These are phyloP conservation scores for Naja naja DNA, from an alignment of 2,113 vertebrate species.

Conservation along the genomic window DNA sequence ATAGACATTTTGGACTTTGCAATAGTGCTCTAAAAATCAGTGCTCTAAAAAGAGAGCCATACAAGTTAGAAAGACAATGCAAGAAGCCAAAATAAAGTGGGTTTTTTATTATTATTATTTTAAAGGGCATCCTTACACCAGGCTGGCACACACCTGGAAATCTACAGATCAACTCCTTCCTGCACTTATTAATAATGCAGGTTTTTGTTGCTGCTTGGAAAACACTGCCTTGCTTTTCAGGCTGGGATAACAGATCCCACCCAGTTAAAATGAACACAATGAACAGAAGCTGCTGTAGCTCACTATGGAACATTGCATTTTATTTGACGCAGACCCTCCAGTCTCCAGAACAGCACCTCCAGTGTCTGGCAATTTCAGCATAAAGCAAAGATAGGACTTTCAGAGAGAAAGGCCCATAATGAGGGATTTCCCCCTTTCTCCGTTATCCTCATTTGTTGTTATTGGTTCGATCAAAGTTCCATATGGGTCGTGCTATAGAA, in stretches of 20 bases:
- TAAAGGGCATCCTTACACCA: neutral
- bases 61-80: neutral
- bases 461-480: conserved; percentile 56
- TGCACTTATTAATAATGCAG: neutral
- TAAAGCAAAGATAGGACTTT: neutral
- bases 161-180: neutral
- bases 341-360: neutral
- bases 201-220: neutral
- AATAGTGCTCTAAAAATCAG: neutral
- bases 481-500: conserved; percentile 49
- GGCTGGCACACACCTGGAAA: neutral
- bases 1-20: neutral
- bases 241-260: neutral
- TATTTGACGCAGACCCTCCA: neutral
- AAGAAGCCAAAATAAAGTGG: neutral
- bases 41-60: neutral
- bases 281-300: neutral
- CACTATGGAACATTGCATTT: neutral
- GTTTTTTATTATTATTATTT: neutral
- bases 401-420: neutral
- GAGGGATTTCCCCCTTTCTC: neutral
- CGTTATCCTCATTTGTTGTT: conserved; percentile 50
- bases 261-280: neutral
- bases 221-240: neutral
- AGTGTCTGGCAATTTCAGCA: neutral